Conservation (phyloP, 2,797 vertebrate species). For the Rhinichthys osculus region DNA sequence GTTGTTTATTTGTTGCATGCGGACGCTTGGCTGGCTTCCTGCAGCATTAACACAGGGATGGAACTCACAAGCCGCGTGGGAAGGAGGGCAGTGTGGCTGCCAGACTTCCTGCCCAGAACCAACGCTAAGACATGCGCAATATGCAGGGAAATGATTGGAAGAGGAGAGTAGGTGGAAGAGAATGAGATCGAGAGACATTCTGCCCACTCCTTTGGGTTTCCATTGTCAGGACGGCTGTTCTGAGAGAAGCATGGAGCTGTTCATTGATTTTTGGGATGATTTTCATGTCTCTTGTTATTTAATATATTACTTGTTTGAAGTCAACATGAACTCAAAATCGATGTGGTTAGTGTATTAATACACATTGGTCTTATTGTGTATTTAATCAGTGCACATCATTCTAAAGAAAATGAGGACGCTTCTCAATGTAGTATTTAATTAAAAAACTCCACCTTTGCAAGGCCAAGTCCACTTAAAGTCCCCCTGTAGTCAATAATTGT, state of each 20-base stretch:
- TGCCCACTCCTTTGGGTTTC: constrained; percentile 39
- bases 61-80: constrained; percentile 59
- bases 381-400: background rate
- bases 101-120: constrained; percentile 54
- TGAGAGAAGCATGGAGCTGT: constrained; percentile 17
- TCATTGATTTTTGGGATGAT: background rate
- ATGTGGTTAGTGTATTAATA: background rate
- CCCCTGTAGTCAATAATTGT: too few relatives aligned
- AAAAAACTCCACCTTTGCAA: too few relatives aligned
- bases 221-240: constrained; percentile 11
- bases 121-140: constrained; percentile 42
- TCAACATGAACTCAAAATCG: background rate
- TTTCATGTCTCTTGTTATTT: background rate
- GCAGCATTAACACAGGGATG: constrained; percentile 52
- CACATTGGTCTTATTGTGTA: background rate
- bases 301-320: background rate
- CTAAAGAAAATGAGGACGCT: background rate
- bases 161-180: constrained; percentile 26
- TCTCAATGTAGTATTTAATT: background rate
- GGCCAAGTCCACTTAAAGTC: too few relatives aligned
- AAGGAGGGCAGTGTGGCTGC: constrained; percentile 52
- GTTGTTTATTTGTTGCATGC: constrained; percentile 58
- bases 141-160: constrained; percentile 56
- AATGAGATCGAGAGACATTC: constrained; percentile 33
- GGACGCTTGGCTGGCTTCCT: constrained; percentile 43